Evolutionary conservation across 2,113 vertebrate species (phyloP).

Genomic region (Penelope pileata): DNA sequence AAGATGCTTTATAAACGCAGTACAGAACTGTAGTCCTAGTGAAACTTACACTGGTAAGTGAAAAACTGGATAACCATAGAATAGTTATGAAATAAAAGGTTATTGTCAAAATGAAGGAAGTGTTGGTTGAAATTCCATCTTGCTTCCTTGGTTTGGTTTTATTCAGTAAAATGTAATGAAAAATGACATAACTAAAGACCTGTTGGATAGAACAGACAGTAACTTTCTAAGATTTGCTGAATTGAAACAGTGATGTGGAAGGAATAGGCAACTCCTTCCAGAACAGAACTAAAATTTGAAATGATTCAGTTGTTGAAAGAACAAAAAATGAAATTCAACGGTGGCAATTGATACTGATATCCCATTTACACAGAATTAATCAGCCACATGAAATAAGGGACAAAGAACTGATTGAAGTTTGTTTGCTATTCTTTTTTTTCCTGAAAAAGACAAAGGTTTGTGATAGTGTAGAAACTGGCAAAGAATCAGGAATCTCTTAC

Average conservation of each 20-base stretch:
- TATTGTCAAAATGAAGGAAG: not conserved
- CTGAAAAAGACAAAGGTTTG: not conserved
- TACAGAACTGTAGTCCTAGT: not conserved
- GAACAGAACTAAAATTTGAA: not conserved
- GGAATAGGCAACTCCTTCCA: not conserved
- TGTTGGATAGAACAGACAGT: not conserved
- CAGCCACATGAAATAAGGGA: not conserved
- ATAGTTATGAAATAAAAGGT: not conserved
- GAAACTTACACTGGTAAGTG: not conserved
- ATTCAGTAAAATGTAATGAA: not conserved
- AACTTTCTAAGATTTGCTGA: not conserved
- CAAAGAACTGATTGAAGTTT: not conserved
- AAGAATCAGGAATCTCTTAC: not conserved
- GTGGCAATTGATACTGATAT: not conserved
- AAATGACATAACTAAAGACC: not conserved
- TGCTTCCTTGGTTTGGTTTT: not conserved
- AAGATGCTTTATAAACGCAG: not conserved
- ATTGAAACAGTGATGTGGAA: not conserved
- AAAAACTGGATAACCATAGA: not conserved
- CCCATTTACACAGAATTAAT: not conserved
- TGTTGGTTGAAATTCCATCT: not conserved
- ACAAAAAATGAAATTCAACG: not conserved
- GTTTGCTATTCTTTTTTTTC: rapidly evolving
- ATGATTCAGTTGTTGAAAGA: not conserved
- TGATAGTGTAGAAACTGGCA: not conserved